Evolutionary conservation across 2,797 vertebrate species (phyloP).

Genomic region (Tenualosa thibaudeaui): DNA sequence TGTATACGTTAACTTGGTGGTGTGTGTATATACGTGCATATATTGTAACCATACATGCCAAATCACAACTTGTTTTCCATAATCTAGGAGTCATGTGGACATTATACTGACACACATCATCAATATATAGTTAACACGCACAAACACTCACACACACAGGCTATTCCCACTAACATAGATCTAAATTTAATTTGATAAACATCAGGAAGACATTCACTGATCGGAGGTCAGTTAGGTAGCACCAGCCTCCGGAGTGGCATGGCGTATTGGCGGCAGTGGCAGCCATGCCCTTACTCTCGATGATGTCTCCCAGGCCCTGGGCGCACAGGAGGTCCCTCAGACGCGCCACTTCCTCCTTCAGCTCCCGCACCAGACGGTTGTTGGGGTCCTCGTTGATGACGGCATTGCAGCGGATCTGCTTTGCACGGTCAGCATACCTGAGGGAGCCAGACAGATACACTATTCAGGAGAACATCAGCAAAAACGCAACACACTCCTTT

Average conservation of each 20-base stretch:
- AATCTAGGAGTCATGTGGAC: neutral
- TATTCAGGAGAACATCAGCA: neutral
- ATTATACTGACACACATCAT: neutral
- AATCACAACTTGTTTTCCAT: neutral
- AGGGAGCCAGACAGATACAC: neutral
- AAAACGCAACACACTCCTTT: neutral
- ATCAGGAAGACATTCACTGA: neutral
- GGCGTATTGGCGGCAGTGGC: too few relatives aligned
- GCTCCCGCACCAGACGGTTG: slow-evolving; percentile 92
- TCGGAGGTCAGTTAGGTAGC: neutral
- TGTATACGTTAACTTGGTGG: neutral
- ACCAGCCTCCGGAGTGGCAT: neutral
- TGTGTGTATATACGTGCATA: neutral
- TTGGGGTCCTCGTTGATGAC: slow-evolving; percentile 98
- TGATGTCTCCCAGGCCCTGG: slow-evolving; percentile 96
- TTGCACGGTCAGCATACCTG: slow-evolving; percentile 90
- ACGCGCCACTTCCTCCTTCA: slow-evolving; percentile 95
- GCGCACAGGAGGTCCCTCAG: slow-evolving; percentile 89
- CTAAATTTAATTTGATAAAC: neutral
- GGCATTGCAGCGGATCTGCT: slow-evolving; percentile 90
- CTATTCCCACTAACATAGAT: neutral
- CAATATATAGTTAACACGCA: neutral
- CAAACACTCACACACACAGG: neutral
- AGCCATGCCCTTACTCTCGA: slow-evolving; percentile 86
- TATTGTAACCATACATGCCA: neutral